Evolutionary conservation across 2,113 vertebrate species (phyloP).

Genomic region (Alethe castanea): DNA sequence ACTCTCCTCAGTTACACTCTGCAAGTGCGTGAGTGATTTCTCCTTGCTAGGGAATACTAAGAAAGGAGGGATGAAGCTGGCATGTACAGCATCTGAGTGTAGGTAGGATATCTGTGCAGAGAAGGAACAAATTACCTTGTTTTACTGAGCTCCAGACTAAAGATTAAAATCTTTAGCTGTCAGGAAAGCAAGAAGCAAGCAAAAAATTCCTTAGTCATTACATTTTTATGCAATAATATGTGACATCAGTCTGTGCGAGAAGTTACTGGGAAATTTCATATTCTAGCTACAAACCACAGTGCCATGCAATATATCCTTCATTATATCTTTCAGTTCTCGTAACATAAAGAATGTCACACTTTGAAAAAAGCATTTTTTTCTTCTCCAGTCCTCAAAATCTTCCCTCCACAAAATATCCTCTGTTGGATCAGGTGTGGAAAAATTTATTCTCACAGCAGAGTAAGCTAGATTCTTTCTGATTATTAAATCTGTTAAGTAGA

Average conservation of each 20-base stretch:
- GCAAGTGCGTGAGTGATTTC: background rate
- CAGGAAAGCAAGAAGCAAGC: background rate
- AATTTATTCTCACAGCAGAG: background rate
- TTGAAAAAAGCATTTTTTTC: background rate
- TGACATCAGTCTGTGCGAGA: background rate
- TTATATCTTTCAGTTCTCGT: background rate
- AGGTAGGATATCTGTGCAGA: background rate
- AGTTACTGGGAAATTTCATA: background rate
- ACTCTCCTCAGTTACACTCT: background rate
- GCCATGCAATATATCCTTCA: background rate
- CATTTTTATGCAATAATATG: background rate
- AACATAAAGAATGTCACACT: background rate
- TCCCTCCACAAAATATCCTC: background rate
- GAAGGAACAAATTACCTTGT: background rate
- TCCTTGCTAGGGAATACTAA: background rate
- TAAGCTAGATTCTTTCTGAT: background rate
- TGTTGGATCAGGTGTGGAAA: background rate
- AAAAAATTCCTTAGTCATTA: background rate
- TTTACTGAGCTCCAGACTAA: background rate
- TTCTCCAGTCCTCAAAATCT: background rate
- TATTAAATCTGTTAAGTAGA: background rate
- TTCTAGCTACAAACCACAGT: background rate
- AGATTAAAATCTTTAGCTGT: background rate
- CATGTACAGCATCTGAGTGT: background rate
- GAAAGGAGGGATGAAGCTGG: rapidly evolving